Evolutionary conservation across 2,888 invertebrate species (phyloP).

Genomic region (Pteria penguin): DNA sequence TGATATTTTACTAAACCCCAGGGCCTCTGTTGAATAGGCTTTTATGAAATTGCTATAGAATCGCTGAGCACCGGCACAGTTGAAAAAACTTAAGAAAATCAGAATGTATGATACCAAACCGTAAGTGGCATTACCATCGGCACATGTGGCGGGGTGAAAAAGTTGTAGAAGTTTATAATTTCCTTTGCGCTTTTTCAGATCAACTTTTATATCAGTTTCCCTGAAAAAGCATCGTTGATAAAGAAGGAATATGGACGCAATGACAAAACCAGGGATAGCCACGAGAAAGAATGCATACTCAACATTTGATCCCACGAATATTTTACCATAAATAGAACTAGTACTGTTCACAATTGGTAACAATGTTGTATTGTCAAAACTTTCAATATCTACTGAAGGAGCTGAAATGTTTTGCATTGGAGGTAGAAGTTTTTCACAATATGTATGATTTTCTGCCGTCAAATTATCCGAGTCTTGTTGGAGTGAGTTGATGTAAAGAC

Average conservation of each 20-base stretch:
- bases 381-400: too few relatives aligned
- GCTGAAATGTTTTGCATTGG: too few relatives aligned
- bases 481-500: too few relatives aligned
- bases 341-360: too few relatives aligned
- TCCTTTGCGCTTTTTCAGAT: not conserved
- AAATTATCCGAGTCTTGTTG: too few relatives aligned
- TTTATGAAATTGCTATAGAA: constrained; percentile 62
- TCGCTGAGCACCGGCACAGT: constrained; percentile 58
- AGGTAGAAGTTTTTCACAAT: too few relatives aligned
- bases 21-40: constrained; percentile 58
- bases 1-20: constrained; percentile 50
- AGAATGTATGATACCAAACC: constrained; percentile 47
- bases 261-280: constrained; percentile 34
- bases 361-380: too few relatives aligned
- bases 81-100: constrained; percentile 55
- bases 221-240: too few relatives aligned
- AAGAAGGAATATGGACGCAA: constrained; percentile 48
- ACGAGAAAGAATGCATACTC: constrained; percentile 54
- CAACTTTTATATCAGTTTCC: not conserved
- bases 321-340: too few relatives aligned
- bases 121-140: constrained; percentile 48
- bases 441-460: too few relatives aligned
- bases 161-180: constrained; percentile 41
- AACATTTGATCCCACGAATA: constrained; percentile 47
- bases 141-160: constrained; percentile 54